phyloP scores from a whole-genome alignment of 1,140 invertebrate species.

The Drosophila bocki region DNA sequence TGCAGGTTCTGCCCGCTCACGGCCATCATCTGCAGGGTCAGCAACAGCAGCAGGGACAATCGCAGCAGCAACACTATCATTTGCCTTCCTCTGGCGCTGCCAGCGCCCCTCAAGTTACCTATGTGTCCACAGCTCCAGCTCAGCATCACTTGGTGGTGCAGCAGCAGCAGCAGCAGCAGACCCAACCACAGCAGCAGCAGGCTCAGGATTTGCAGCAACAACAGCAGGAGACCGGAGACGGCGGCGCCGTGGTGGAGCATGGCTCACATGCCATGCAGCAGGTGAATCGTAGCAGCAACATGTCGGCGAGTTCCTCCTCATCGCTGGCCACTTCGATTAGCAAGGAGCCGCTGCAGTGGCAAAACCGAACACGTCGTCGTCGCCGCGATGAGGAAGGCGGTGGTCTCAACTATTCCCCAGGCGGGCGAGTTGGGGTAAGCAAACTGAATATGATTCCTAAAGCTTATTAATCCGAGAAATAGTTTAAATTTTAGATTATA shows the following conservation, averaged over 20 bases:
- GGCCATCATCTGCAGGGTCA: constrained; percentile 63
- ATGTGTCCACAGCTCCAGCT: constrained; percentile 53
- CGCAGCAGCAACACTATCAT: constrained; percentile 71
- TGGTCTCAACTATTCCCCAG: constrained; percentile 70
- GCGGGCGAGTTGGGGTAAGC: constrained; percentile 76
- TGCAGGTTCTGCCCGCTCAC: constrained; percentile 57
- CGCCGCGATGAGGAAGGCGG: constrained; percentile 76
- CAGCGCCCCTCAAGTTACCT: constrained; percentile 71
- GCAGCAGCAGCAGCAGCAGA: constrained; percentile 45
- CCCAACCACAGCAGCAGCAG: constrained; percentile 16
- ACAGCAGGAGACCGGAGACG: constrained; percentile 55
- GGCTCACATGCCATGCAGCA: constrained; percentile 49
- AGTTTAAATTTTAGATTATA: too few species aligned
- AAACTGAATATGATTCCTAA: not conserved
- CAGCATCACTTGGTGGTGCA: constrained; percentile 55
- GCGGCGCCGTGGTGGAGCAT: constrained; percentile 46
- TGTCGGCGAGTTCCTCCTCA: constrained; percentile 70
- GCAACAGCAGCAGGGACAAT: constrained; percentile 60
- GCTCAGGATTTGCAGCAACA: constrained; percentile 18
- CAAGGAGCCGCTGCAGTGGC: constrained; percentile 74
- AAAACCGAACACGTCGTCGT: constrained; percentile 73
- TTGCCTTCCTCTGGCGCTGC: constrained; percentile 76
- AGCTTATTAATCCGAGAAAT: not conserved
- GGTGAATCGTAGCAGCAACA: constrained; percentile 61
- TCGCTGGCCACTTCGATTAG: constrained; percentile 75